Percentiles rank a stretch among this genome's conserved stretches.
Evolutionary conservation across 2,888 invertebrate genomes (phyloP).

Genomic region (Hermaeophaga mercurialis): DNA sequence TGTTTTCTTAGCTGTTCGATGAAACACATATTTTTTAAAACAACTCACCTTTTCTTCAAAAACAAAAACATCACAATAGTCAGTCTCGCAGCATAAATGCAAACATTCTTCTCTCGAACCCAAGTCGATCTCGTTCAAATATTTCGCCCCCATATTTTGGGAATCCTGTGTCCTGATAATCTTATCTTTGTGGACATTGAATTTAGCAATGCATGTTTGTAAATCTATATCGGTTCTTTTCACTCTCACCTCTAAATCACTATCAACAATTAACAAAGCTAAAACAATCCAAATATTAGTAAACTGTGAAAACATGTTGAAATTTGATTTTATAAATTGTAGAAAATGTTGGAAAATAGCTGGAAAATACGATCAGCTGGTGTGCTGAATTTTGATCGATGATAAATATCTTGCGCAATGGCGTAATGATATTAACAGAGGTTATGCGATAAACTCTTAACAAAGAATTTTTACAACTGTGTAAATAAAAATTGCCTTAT

Average conservation of each 20-base stretch:
- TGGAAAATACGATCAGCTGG: neutral
- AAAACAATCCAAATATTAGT: neutral
- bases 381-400: neutral
- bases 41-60: slow-evolving; percentile 83
- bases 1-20: no score
- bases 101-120: slow-evolving; percentile 82
- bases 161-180: slow-evolving; percentile 92
- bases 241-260: slow-evolving; percentile 28
- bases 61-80: slow-evolving; percentile 87
- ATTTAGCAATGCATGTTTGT: slow-evolving; percentile 74
- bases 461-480: no score
- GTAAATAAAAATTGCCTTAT: no score
- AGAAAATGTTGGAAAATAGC: slow-evolving; percentile 1
- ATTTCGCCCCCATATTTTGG: slow-evolving; percentile 84
- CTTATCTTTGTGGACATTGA: slow-evolving; percentile 85
- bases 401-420: neutral
- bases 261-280: slow-evolving; percentile 23
- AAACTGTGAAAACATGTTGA: neutral
- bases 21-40: no score
- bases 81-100: slow-evolving; percentile 85
- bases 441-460: no score
- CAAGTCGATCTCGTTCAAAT: slow-evolving; percentile 83
- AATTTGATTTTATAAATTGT: neutral
- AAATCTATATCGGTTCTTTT: slow-evolving; percentile 62
- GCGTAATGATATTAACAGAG: neutral